These are phyloP conservation scores for Protomyctophum bolini DNA, from an alignment of 2,113 vertebrate species.

Conservation along the genomic window DNA sequence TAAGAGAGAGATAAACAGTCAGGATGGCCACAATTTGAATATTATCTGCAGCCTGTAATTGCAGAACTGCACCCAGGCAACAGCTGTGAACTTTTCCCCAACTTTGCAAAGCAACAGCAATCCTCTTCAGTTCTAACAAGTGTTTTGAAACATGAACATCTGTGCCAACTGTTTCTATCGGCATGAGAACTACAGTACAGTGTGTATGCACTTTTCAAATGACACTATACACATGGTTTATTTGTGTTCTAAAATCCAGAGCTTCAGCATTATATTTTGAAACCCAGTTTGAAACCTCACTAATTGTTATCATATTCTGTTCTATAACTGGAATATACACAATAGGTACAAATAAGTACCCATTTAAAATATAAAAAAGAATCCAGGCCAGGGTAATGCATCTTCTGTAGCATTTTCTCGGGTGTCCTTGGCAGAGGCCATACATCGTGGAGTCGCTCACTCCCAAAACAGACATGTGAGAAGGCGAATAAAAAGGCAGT, in stretches of 20 bases:
- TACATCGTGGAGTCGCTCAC: slow-evolving; percentile 45
- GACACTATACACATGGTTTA: slow-evolving; percentile 29
- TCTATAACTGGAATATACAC: slow-evolving; percentile 47
- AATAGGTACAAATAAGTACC: slow-evolving; percentile 45
- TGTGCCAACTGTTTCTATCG: slow-evolving; percentile 28
- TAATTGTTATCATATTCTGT: slow-evolving; percentile 39
- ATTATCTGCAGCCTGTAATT: slow-evolving; percentile 41
- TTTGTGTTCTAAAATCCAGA: slow-evolving; percentile 23
- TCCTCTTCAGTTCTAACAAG: slow-evolving; percentile 50
- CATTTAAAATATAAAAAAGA: slow-evolving; percentile 34
- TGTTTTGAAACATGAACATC: slow-evolving; percentile 56
- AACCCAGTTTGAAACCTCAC: slow-evolving; percentile 4
- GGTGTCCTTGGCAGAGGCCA: slow-evolving; percentile 70
- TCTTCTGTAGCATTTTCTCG: slow-evolving; percentile 41
- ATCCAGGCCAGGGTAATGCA: slow-evolving; percentile 42
- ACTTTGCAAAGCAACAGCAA: slow-evolving; percentile 43
- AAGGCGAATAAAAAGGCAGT: slow-evolving; percentile 75
- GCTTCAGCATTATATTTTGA: neutral
- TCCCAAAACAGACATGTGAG: slow-evolving; percentile 49
- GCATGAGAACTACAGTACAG: slow-evolving; percentile 38
- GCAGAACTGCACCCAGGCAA: slow-evolving; percentile 12
- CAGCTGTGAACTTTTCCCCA: neutral
- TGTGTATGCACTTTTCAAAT: slow-evolving; percentile 45
- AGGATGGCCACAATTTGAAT: slow-evolving; percentile 56
- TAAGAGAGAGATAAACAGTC: slow-evolving; percentile 70